A percentile compares a stretch with the other conserved stretches of the same genome.
These are phyloP conservation scores for Leptogaster cylindrica DNA, from an alignment of 2,888 invertebrate genomes.

Conservation along the genomic window DNA sequence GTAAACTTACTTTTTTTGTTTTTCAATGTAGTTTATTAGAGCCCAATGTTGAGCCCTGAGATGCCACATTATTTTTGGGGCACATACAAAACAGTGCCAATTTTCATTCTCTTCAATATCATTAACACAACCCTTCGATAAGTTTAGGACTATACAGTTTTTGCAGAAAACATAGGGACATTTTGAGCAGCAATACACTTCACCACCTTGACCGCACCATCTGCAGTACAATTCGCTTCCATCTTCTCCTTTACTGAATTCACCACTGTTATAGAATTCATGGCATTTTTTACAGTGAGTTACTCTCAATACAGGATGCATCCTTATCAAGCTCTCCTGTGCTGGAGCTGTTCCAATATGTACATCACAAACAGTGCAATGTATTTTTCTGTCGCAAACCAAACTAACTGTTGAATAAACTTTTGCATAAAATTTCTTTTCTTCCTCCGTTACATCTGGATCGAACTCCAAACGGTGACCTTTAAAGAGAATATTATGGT, in stretches of 20 bases:
- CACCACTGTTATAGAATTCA: slow-evolving; percentile 80
- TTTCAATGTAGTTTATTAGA: slow-evolving; percentile 70
- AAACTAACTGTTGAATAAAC: slow-evolving; percentile 67
- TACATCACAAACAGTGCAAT: slow-evolving; percentile 77
- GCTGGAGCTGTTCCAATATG: slow-evolving; percentile 76
- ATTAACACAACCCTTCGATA: slow-evolving; percentile 70
- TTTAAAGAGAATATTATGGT: slow-evolving; percentile 43
- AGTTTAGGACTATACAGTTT: slow-evolving; percentile 78
- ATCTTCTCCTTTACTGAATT: slow-evolving; percentile 83
- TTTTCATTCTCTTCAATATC: slow-evolving; percentile 79
- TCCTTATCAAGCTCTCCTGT: slow-evolving; percentile 69
- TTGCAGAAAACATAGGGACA: slow-evolving; percentile 79
- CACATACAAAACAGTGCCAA: slow-evolving; percentile 81
- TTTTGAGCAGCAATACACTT: slow-evolving; percentile 78
- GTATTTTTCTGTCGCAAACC: slow-evolving; percentile 68
- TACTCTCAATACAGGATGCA: slow-evolving; percentile 76
- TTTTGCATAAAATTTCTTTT: slow-evolving; percentile 64
- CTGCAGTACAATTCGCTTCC: slow-evolving; percentile 82
- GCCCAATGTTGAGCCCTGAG: slow-evolving; percentile 76
- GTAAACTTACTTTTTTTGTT: slow-evolving; percentile 62
- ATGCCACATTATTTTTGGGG: slow-evolving; percentile 70
- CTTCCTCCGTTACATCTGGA: slow-evolving; percentile 65
- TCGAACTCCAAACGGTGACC: slow-evolving; percentile 63
- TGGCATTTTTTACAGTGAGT: slow-evolving; percentile 75
- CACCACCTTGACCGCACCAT: slow-evolving; percentile 83